A percentile compares a stretch with the other conserved stretches of the same genome.
Conservation (phyloP, 92 coral and sea anemone species). For the Nematostella vectensis region DNA sequence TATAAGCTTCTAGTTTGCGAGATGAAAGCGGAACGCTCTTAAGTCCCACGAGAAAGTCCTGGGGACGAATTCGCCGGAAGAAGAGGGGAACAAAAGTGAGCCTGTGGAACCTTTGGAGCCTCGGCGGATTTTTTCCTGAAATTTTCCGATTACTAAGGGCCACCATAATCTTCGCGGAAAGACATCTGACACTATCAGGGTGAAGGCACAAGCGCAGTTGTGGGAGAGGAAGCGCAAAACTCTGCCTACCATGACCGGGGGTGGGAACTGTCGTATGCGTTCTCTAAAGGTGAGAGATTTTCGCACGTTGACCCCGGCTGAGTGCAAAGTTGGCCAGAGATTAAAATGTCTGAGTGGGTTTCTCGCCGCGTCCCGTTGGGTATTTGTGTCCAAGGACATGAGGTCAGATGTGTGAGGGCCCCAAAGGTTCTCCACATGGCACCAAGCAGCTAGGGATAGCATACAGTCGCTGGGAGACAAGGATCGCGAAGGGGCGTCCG, state of each 20-base stretch:
- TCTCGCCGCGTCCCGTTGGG: neutral
- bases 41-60: conserved; percentile 22
- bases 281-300: too few species aligned
- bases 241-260: conserved; percentile 16
- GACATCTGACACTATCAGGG: conserved; percentile 18
- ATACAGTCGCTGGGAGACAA: neutral
- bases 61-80: conserved; percentile 6
- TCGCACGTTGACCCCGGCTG: too few species aligned
- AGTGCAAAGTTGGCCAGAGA: too few species aligned
- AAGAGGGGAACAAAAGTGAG: conserved; percentile 26
- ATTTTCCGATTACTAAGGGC: conserved; percentile 21
- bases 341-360: neutral
- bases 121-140: conserved; percentile 8
- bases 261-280: too few species aligned
- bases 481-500: neutral
- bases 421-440: neutral
- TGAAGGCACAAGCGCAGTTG: too few species aligned
- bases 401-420: conserved; percentile 15
- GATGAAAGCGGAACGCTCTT: conserved; percentile 21
- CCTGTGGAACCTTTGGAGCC: conserved; percentile 19
- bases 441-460: neutral
- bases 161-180: conserved; percentile 33
- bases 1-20: too few species aligned
- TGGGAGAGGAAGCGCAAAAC: conserved; percentile 15
- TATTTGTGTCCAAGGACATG: conserved; percentile 10